phyloP scores from a whole-genome alignment of 2,888 invertebrate species.

The Pseudococcus jackbeardsleyi region DNA sequence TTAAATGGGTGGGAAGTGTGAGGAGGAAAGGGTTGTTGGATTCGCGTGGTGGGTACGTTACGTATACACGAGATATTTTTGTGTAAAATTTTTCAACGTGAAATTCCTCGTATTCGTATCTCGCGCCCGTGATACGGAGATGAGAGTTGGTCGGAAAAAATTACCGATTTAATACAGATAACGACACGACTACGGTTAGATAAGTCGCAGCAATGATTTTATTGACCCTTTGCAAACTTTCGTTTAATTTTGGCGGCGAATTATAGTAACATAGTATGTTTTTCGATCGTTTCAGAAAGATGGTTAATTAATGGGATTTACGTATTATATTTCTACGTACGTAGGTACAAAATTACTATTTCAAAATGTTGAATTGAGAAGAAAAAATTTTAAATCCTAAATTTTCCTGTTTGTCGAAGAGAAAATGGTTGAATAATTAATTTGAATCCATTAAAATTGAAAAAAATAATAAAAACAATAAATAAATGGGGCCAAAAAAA shows the following conservation, averaged over 20 bases:
- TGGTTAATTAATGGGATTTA: no score
- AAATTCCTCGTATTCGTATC: constrained; percentile 35
- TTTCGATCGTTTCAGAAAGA: background rate
- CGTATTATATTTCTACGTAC: no score
- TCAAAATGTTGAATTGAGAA: no score
- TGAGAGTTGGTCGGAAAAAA: background rate
- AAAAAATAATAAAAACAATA: no score
- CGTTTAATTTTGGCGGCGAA: background rate
- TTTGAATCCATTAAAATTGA: no score
- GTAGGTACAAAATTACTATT: no score
- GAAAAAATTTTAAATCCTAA: no score
- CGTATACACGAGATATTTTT: background rate
- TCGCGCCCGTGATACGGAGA: background rate
- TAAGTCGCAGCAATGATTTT: background rate
- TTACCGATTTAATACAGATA: background rate
- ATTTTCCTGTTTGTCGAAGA: no score
- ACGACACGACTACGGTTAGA: background rate
- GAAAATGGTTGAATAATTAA: no score
- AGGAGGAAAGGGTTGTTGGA: no score
- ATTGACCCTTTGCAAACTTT: background rate
- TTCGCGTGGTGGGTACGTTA: background rate
- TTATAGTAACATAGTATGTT: background rate
- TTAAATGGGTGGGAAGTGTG: no score
- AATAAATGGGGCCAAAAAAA: no score
- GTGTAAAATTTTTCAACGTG: background rate